Base-by-base conservation (phyloP, 2,113 vertebrate species). In the Bambusicola thoracicus region DNA sequence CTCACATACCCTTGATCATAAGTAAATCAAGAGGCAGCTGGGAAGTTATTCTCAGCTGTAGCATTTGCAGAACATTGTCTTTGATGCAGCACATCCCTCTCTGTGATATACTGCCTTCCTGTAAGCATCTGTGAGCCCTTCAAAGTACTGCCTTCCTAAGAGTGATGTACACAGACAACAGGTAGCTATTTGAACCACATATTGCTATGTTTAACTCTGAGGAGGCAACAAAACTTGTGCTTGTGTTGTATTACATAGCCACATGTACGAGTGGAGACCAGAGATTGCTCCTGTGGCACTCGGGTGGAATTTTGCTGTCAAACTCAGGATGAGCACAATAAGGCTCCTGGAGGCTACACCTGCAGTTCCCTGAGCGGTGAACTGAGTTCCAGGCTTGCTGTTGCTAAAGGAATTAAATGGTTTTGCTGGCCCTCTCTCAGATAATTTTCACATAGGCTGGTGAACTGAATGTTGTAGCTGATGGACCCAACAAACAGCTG, bases 41-140 rank as follows among this genome's bases (percentile, higher is more conserved):
- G 55, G 38, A 92, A 92, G 76, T 67, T 63, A 82, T 78, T 91
- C 68, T 89, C 87, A 75, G 55, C 49, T 56, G 65, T 40, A 81
- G 56, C 75, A 65, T 72, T 92, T 63, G 58, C 30, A 46, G n/a
- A 87, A 15, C 38, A 51, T 21, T 82, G 58, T 84, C 84, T 84
- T 48, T 85, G 78, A 95, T 85, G 66, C 48, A 81, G 25, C 43
- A 25, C 44, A 87, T 82, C 78, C 40, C 58, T 58, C 44, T 32
- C 34, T 59, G 43, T 85, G 77, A 81, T 69, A 68, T 36, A 62
- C 36, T 65, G 66, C 62, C 67, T 83, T 84, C 40, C 69, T 56
- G 63, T 13, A 65, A 30, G 62, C 40, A 94, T 29, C 83, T 94
- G 69, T 32, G 67, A 89, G 69, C 48, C 62, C 27, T 80, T 80